Evolutionary conservation across 2,113 vertebrate species (phyloP).

Genomic region (Amphiprion percula): DNA sequence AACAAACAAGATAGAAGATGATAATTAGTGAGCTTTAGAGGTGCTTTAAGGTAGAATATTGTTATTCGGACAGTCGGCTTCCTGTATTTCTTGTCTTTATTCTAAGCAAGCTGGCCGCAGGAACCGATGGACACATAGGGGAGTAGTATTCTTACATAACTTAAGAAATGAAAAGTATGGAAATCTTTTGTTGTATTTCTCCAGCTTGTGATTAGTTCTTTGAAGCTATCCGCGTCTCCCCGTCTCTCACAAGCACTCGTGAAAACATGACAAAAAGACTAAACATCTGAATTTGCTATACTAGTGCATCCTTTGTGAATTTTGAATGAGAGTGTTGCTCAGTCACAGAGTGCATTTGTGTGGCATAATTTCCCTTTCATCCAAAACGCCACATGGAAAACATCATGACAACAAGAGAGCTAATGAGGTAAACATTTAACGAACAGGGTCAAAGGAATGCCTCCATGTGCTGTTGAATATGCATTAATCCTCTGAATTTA

Average conservation of each 20-base stretch:
- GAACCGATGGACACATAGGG: not conserved
- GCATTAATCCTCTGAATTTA: constrained; percentile 57
- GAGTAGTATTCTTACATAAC: not conserved
- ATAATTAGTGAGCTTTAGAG: constrained; percentile 4
- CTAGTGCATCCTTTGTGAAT: constrained; percentile 51
- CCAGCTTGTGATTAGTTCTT: constrained; percentile 11
- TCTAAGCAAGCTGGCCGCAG: not conserved
- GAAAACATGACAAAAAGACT: constrained; percentile 7
- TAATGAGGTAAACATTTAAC: constrained; percentile 78
- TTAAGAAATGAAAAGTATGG: not conserved
- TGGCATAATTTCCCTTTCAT: constrained; percentile 66
- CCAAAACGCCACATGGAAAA: constrained; percentile 71
- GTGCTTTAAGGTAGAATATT: not conserved
- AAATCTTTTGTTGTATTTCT: constrained; percentile 5
- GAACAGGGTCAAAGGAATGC: constrained; percentile 65
- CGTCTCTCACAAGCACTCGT: not conserved
- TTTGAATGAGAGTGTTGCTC: constrained; percentile 42
- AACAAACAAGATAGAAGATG: no score
- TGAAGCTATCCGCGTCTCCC: constrained; percentile 3
- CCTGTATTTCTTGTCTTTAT: not conserved
- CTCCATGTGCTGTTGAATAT: constrained; percentile 71
- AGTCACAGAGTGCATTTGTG: constrained; percentile 48
- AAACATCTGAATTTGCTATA: constrained; percentile 38
- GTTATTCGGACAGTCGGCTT: not conserved
- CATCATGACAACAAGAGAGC: constrained; percentile 68